Base-by-base conservation (phyloP, 2,888 invertebrate species). In the Tachystola acroxantha region DNA sequence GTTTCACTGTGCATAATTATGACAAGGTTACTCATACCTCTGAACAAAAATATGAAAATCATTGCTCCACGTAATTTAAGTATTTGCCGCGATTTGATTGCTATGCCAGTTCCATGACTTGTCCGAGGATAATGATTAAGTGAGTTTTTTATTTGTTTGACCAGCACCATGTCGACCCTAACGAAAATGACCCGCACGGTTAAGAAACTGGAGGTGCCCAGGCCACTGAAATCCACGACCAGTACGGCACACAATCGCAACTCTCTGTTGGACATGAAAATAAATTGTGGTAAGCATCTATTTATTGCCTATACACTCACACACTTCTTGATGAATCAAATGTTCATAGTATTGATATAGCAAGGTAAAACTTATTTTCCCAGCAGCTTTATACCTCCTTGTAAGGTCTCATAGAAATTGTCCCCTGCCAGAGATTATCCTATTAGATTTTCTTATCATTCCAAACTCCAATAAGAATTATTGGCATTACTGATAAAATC, bases 141-240 rank as follows among this genome's bases (percentile, higher is more conserved):
- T 20, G n/a, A n/a, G 34, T 34, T 30, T 3, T 36, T 20, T 34
- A 13, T 37, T 30, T 37, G 19, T 34, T 36, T 41, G 34, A 10
- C 32, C 59, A 82, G 80, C 82, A 85, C 79, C 75, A 88, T 87
- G 88, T 85, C 88, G 84, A 87, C 88, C 79, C 74, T 84, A 71
- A 86, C 87, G 84, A 90, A 90, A 88, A 88, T 90, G 80, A 90
- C 90, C 78, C 89, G 92, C 78, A 90, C 90, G 60, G 90, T 91
- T 42, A 92, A 92, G 78, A 92, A 92, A 84, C 86, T 93, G 58
- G 93, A 93, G 80, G 90, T 92, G 65, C 93, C 93, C 55, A 89
- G 93, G 75, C 93, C 93, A 62, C 81, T 93, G 52, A 93, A 92
- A 81, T 81, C 84, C 50, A 87, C 89, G 50, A 89, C 89, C 53